Evolutionary conservation across 2,888 invertebrate genomes (phyloP), one percentile per base, ranked within the genome.

Genomic region (Euclidia mi): DNA sequence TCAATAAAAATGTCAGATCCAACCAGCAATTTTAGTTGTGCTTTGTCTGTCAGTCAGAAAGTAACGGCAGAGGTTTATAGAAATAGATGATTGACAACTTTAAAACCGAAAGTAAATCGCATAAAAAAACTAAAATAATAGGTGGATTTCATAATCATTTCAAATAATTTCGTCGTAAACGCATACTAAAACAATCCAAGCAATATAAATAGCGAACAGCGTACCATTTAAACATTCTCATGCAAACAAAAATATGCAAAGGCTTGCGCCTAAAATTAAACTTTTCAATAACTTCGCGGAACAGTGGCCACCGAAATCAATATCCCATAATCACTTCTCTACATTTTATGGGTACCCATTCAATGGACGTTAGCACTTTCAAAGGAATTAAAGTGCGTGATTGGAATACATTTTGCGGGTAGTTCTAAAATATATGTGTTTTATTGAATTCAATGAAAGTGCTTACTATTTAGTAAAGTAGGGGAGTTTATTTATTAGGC

Each of bases 301-400:
- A 35, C 31, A 52, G 51, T 40, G 61, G 50, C 65, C 65, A 65
- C 47, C 47, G 44, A 45, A 59, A 67, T 73, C 65, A 70, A 72
- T 77, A 71, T 71, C 53, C 51, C 35, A 58, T 74, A 73, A 71
- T 76, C 65, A 56, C 56, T 49, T 65, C 68, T 46, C 75, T 59
- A 75, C 81, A 74, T 76, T 81, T 77, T 72, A 77, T 67, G 67
- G 60, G 48, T 32, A 56, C 56, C 63, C 65, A 74, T 78, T 76
- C 73, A 76, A 68, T 68, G n/a, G 15, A 40, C 48, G 61, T 59
- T 55, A 55, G 45, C 65, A 65, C 15, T 72, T 76, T 58, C 47
- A 50, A 61, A 67, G 40, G 61, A 62, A 72, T 75, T 58, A 71
- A 58, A 17, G 50, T 43, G 46, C 76, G 72, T 76, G 69, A 57